Evolutionary conservation across 1,140 invertebrate genomes (phyloP), one percentile per base, ranked within the genome.

Genomic region (Diprion similis): DNA sequence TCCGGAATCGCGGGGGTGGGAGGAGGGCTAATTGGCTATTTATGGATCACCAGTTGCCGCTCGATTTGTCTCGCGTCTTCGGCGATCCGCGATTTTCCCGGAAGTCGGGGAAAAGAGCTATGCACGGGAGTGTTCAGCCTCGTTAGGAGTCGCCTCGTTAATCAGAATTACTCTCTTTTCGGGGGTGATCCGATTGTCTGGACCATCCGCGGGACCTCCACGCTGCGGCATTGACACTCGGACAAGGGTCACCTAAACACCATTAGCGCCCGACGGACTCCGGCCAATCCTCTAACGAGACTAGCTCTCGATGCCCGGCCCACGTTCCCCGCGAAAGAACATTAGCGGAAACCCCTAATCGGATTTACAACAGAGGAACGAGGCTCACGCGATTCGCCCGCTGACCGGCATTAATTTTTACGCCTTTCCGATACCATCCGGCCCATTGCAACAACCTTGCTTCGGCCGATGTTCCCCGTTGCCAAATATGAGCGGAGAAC

Each of bases 181-280:
- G n/a, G 51, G 18, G 73, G 67, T 74, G 71, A 78, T 76, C 77
- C 77, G 74, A 76, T 76, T 77, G 71, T 71, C 73, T 78, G 47
- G 68, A 70, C 69, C 68, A 24, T 18, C 64, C 74, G 69, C 51
- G 51, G 24, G 24, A 6, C 24, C 24, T 37, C 24, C 6, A 37
- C 24, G 24, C 24, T 37, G 37, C 70, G 24, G 66, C 71, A 76
- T 77, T 76, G 79, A 78, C 79, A 77, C 70, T 72, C 46, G 77
- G 76, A 80, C 76, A 77, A 79, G 79, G 80, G 77, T 81, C 79
- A 81, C 80, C 77, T 78, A 80, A 80, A 79, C 59, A 73, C 75
- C 75, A 82, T 83, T 83, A 82, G 74, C 75, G 71, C 17, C 51
- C 45, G 73, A 66, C 79, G 78, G 79, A 81, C 79, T 80, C 77